These are phyloP conservation scores for Diacarnus erythraeanus DNA, from an alignment of 37 sponge, comb jelly and placozoan species.

Conservation along the genomic window DNA sequence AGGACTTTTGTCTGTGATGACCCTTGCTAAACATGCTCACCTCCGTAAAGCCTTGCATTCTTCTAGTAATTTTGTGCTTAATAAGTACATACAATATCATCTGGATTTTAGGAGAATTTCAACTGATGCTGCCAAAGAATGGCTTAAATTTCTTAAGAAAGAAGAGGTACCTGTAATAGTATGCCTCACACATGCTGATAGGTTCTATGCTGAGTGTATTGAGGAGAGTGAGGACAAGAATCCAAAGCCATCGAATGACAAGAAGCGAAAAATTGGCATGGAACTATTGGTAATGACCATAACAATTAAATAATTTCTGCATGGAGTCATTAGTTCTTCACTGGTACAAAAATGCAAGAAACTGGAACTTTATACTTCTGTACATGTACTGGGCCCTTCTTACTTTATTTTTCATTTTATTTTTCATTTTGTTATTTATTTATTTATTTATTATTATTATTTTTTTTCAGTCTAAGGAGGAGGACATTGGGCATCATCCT, in stretches of 20 bases:
- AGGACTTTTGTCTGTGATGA: no score
- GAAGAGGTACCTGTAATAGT: conserved; percentile 49
- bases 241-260: neutral
- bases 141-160: conserved; percentile 38
- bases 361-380: neutral
- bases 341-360: neutral
- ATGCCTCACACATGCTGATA: conserved; percentile 69
- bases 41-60: no score
- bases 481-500: conserved; percentile 18
- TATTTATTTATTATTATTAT: neutral
- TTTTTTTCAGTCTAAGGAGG: conserved; percentile 10
- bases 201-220: conserved; percentile 55
- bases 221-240: conserved; percentile 1
- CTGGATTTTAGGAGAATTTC: conserved; percentile 36
- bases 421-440: no score
- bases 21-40: no score
- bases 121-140: conserved; percentile 39
- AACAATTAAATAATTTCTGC: no score
- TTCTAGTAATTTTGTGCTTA: no score
- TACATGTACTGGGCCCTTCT: no score
- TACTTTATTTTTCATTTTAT: no score
- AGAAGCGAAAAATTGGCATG: conserved; percentile 11
- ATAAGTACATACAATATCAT: no score
- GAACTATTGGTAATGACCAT: conserved; percentile 9
- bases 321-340: no score